Base-by-base conservation (phyloP, 2,888 invertebrate species). In the Anarsia innoxiella region DNA sequence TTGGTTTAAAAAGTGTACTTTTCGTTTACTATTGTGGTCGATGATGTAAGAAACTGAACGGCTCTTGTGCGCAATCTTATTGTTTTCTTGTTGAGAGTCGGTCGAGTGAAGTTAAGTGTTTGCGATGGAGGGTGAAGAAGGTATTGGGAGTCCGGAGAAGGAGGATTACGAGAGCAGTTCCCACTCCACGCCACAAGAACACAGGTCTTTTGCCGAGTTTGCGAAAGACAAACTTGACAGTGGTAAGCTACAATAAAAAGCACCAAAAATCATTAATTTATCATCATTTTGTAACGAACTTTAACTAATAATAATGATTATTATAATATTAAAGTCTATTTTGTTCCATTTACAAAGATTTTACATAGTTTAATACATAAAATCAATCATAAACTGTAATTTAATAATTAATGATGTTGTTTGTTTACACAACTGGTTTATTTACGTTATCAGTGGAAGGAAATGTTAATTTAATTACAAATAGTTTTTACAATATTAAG, bases 21-120 rank as follows among this genome's bases (percentile, higher is more conserved):
- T n/a, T n/a, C n/a, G 45, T 44, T 42, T 48, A 44, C 36, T 77
- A 72, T 70, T 72, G 57, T 71, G 51, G 66, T 68, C 69, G 84
- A 80, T 84, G 84, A 84, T 84, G 84, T 84, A 84, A 84, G 83
- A 73, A 65, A 68, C 49, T 65, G 69, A 75, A 75, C 71, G 70
- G 9, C 19, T 62, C 66, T 51, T 49, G 56, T 57, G 59, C 64
- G 63, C 59, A 56, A 58, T 51, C 54, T 57, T 64, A 56, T 61
- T 66, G 52, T 62, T 57, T 57, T 52, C 41, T 58, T n/a, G n/a
- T n/a, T 56, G 46, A 37, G 49, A 41, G 44, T 51, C 23, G n/a
- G n/a, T n/a, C n/a, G n/a, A n/a, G n/a, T n/a, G n/a, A n/a, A n/a
- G n/a, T n/a, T n/a, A n/a, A n/a, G 33, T 44, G 47, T 45, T 27